A percentile compares a stretch with the other conserved stretches of the same genome.
Conservation (phyloP, 2,888 invertebrate genomes). For the Neoitamus cyanurus region DNA sequence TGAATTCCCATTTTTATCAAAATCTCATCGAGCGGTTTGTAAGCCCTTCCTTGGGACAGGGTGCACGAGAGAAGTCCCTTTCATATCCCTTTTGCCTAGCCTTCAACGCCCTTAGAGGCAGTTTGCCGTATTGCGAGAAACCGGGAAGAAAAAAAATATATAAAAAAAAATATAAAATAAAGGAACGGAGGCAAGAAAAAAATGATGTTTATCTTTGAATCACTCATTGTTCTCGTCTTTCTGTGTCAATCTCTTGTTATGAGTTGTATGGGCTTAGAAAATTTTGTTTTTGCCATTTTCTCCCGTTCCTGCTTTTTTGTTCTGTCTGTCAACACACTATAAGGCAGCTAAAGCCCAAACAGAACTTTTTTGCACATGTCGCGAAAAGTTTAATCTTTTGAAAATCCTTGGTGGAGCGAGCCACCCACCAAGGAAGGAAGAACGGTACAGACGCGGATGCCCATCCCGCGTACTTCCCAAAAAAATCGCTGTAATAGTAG, state of each 20-base stretch:
- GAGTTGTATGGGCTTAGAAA: not conserved
- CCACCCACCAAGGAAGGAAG: not conserved
- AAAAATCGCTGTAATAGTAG: not conserved
- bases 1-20: conserved; percentile 7
- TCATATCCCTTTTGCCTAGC: not conserved
- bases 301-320: not conserved
- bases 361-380: conserved; percentile 17
- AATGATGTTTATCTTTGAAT: conserved; percentile 29
- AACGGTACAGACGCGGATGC: not conserved
- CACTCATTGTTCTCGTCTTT: conserved; percentile 31
- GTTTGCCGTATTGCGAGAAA: conserved; percentile 9
- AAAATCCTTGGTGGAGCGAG: not conserved
- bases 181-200: not conserved
- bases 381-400: not conserved
- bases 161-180: not conserved
- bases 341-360: not conserved
- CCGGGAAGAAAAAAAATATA: not conserved
- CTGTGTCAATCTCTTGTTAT: conserved; percentile 31
- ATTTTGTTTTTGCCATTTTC: not conserved
- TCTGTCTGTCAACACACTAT: conserved; percentile 8
- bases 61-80: not conserved
- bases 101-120: not conserved
- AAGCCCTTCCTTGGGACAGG: not conserved
- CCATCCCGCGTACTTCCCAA: not conserved
- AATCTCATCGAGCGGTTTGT: not conserved